Base-by-base conservation (phyloP, 2,888 invertebrate genomes). In the Pterostichus niger region DNA sequence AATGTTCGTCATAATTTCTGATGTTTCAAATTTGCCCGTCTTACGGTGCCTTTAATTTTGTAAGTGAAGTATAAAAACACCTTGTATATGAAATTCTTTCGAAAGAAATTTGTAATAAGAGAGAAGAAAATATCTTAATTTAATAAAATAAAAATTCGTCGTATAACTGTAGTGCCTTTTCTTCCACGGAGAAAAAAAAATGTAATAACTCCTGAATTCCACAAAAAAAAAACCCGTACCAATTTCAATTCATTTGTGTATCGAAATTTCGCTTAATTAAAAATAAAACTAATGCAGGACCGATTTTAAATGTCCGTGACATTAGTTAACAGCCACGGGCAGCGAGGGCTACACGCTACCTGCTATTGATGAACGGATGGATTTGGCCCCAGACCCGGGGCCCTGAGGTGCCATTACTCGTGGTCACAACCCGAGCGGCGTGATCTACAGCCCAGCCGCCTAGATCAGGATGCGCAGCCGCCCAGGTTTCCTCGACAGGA, bases 381-480 rank as follows among this genome's bases (percentile, higher is more conserved):
- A 84, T 84, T 84, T 83, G 73, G 40, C 84, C 40, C 75, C 84
- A 83, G 84, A 56, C 56, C 17, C 44, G 44, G 10, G 17, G 68
- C 68, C 86, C 86, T 76, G 85, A 86, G 86, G 86, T 86, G 86
- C 86, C 86, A 86, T 86, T 86, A 86, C 85, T 86, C 85, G 86
- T 84, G 86, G 86, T 85, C 85, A 77, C 76, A 73, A 35, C 81
- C 81, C 40, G 81, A 81, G 54, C 73, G 54, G 40, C 52, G 54
- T 81, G 81, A 81, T 81, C 71, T 81, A 81, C 81, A 73, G 31
- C 80, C 17, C 64, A 44, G 40, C 40, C 40, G 40, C 40, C 40
- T 40, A 64, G 52, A 68, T 49, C 11, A 17, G 59, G 68, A 64
- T 64, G 79, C 61, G 40, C 40, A 59, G 61, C 46, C 17, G 46